Evolutionary conservation across 2,797 vertebrate genomes (phyloP).

Genomic region (Ceyx erithaca): DNA sequence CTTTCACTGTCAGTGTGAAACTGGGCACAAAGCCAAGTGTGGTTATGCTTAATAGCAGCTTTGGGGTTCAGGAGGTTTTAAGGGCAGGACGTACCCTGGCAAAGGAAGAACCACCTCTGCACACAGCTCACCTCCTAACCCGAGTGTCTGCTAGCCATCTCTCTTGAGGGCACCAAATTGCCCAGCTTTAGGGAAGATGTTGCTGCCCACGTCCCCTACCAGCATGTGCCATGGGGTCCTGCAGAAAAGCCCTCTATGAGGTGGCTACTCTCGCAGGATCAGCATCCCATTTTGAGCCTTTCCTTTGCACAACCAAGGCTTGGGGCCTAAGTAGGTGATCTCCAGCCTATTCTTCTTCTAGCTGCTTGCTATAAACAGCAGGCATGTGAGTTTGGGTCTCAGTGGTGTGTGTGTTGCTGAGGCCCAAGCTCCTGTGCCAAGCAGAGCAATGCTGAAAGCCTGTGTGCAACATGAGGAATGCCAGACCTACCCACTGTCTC

Average conservation of each 20-base stretch:
- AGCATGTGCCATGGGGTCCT: rapidly evolving
- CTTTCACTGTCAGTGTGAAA: neutral
- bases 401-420: rapidly evolving
- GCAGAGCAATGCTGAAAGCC: neutral
- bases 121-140: neutral
- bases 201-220: neutral
- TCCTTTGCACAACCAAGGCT: neutral
- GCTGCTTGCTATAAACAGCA: neutral
- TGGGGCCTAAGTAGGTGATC: neutral
- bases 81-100: neutral
- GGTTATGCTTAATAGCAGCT: neutral
- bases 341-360: neutral
- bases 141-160: neutral
- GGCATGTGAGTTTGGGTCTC: neutral
- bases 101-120: neutral
- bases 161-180: neutral
- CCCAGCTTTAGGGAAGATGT: rapidly evolving
- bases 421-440: neutral
- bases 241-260: neutral
- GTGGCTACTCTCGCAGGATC: neutral
- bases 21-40: neutral
- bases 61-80: rapidly evolving
- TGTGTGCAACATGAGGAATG: slow-evolving; percentile 42
- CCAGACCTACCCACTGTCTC: slow-evolving; percentile 56
- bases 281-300: neutral